Conservation (phyloP, 2,113 vertebrate species). For the Shinisaurus crocodilurus region DNA sequence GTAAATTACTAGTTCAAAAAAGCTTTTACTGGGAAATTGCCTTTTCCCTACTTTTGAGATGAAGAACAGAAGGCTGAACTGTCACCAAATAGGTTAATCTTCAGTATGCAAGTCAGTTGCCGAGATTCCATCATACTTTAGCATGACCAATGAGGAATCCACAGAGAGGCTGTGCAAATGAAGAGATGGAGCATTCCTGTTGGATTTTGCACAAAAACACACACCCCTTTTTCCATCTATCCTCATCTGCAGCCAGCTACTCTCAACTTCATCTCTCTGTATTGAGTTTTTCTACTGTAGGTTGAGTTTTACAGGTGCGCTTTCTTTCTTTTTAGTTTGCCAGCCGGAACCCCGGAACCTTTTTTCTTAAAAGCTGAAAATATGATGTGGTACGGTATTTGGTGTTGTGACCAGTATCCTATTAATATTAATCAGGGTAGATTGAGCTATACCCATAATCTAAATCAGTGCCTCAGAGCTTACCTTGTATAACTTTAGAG, state of each 20-base stretch:
- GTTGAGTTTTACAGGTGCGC: not conserved
- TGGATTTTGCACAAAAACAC: no score
- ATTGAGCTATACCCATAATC: not conserved
- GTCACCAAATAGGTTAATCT: conserved; percentile 50
- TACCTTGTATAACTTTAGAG: not conserved
- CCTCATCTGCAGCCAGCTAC: not conserved
- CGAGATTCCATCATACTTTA: not conserved
- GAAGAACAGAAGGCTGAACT: conserved; percentile 40
- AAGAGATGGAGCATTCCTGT: not conserved
- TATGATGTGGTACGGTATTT: not conserved
- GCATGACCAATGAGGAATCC: not conserved
- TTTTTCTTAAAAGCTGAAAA: not conserved
- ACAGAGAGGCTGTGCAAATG: not conserved
- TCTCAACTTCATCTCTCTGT: not conserved
- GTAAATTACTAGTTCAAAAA: conserved; percentile 49
- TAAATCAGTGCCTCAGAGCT: not conserved
- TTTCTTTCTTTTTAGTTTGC: not conserved
- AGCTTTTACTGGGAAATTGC: conserved; percentile 22
- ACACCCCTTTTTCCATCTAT: not conserved
- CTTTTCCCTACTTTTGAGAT: conserved; percentile 35
- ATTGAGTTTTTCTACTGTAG: not conserved
- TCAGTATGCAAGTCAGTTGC: not conserved
- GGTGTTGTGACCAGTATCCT: not conserved
- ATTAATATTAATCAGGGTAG: no score
- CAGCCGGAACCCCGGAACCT: not conserved